These are phyloP conservation scores for Rhogogaster chlorosoma DNA, from an alignment of 2,888 invertebrate genomes.

Conservation along the genomic window DNA sequence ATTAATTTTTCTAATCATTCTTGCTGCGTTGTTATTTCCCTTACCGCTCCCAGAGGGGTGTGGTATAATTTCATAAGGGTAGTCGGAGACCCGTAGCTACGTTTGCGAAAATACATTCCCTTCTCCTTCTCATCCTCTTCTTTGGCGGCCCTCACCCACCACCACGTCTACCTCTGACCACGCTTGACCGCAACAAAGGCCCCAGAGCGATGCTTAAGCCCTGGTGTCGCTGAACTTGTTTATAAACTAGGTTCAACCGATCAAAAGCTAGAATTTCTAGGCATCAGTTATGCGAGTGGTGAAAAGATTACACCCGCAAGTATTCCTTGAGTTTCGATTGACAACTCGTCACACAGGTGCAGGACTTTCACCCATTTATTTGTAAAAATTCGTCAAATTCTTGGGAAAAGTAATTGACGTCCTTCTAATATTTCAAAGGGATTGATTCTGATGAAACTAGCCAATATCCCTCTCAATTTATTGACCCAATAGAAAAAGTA, in stretches of 20 bases:
- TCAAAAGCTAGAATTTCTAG: conserved; percentile 33
- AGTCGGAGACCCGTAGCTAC: conserved; percentile 75
- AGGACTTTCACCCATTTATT: neutral
- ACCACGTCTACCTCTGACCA: conserved; percentile 67
- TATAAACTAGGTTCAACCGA: conserved; percentile 46
- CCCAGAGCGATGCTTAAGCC: conserved; percentile 54
- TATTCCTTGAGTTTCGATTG: neutral
- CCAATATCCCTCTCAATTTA: neutral
- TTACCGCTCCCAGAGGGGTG: conserved; percentile 66
- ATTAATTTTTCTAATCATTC: conserved; percentile 78
- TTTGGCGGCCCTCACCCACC: conserved; percentile 55
- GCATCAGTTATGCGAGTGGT: neutral
- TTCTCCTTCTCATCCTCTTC: conserved; percentile 38
- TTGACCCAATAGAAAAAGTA: neutral
- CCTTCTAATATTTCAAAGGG: neutral
- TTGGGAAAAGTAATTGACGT: neutral
- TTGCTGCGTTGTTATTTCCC: conserved; percentile 67
- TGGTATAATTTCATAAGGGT: conserved; percentile 75
- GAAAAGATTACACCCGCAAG: neutral
- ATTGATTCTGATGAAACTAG: neutral
- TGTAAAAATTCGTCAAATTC: neutral
- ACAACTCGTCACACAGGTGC: neutral
- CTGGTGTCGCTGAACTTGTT: conserved; percentile 44
- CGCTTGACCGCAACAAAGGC: conserved; percentile 75
- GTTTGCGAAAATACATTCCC: conserved; percentile 72